phyloP scores from a whole-genome alignment of 92 coral and sea anemone genomes.

The Heteractis magnifica region DNA sequence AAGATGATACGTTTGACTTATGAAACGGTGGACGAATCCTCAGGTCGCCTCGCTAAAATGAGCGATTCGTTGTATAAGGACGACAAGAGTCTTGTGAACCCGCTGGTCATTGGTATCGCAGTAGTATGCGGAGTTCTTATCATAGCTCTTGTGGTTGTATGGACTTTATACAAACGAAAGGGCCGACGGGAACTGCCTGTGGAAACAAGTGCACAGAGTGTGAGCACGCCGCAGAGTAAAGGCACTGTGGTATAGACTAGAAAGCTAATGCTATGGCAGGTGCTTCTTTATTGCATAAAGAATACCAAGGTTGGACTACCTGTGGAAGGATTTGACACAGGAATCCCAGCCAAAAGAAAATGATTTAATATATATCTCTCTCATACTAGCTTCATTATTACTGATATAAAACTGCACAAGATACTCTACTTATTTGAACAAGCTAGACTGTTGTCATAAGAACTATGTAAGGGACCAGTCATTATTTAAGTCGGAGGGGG shows the following conservation, averaged over 20 bases:
- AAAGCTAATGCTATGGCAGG: neutral
- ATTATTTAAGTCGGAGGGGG: no score
- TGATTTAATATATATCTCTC: neutral
- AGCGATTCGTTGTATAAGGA: slow-evolving; percentile 15
- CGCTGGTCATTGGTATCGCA: slow-evolving; percentile 87
- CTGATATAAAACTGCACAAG: neutral
- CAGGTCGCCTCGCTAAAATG: neutral
- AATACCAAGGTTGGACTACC: neutral
- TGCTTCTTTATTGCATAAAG: neutral
- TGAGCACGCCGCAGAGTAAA: slow-evolving; percentile 12
- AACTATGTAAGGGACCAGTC: neutral
- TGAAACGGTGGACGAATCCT: slow-evolving; percentile 41
- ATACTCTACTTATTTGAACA: neutral
- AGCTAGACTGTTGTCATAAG: neutral
- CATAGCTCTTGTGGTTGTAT: slow-evolving; percentile 70
- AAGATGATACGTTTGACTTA: slow-evolving; percentile 65
- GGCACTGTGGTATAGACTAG: slow-evolving; percentile 10
- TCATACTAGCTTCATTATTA: no score
- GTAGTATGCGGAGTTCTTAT: slow-evolving; percentile 73
- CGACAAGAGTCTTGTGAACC: slow-evolving; percentile 71
- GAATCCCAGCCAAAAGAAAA: neutral
- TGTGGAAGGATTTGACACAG: neutral
- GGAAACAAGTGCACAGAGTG: slow-evolving; percentile 13
- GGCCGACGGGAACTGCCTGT: slow-evolving; percentile 47
- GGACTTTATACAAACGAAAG: slow-evolving; percentile 80